Conservation (phyloP, 2,888 invertebrate genomes). For the Pogonocherus hispidulus region DNA sequence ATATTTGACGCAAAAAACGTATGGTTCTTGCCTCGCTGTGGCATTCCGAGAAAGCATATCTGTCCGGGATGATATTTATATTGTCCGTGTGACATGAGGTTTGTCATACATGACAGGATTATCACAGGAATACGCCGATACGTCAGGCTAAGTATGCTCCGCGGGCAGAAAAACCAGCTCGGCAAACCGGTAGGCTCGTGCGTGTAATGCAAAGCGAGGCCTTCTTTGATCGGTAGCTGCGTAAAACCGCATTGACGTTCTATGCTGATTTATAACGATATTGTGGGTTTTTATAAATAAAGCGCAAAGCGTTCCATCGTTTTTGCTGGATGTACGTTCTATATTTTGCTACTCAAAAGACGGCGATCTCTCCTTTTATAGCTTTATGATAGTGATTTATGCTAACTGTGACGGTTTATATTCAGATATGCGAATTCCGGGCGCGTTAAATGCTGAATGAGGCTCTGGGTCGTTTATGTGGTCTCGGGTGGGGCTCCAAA, state of each 20-base stretch:
- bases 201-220: conserved; percentile 53
- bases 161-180: conserved; percentile 47
- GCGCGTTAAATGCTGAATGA: not conserved
- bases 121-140: conserved; percentile 56
- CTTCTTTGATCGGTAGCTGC: conserved; percentile 38
- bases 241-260: conserved; percentile 35
- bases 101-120: conserved; percentile 59
- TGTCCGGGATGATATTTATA: conserved; percentile 55
- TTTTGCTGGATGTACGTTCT: conserved; percentile 15
- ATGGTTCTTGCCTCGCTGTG: conserved; percentile 27
- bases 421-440: not conserved
- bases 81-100: conserved; percentile 52
- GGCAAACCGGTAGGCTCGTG: conserved; percentile 55
- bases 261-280: conserved; percentile 40
- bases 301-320: not conserved
- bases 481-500: not conserved
- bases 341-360: conserved; percentile 6
- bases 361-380: conserved; percentile 11
- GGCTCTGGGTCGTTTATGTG: not conserved
- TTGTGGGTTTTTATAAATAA: conserved; percentile 32
- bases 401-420: not conserved
- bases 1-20: conserved; percentile 24
- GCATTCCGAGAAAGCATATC: conserved; percentile 50
- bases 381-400: conserved; percentile 4
- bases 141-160: conserved; percentile 49